Evolutionary conservation across 1,140 invertebrate genomes (phyloP), one percentile per base, ranked within the genome.

Genomic region (Caenorhabditis latens): DNA sequence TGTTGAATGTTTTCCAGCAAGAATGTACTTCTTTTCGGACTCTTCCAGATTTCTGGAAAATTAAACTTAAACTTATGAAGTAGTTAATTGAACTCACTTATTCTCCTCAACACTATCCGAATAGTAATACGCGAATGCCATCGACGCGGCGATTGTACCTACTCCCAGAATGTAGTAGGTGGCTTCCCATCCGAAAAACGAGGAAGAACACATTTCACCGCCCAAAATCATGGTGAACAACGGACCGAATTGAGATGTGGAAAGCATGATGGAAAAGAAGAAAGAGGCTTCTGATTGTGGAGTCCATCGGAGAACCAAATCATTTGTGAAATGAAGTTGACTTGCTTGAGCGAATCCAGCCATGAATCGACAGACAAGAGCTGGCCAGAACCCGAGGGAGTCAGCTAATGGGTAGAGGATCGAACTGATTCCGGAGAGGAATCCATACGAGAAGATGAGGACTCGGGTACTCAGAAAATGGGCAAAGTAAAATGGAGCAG

Each of bases 131-230:
- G 40, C 43, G 21, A 86, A 86, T 16, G 67, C 85, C 42, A 50
- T 40, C 32, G 85, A 67, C 8, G 65, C 46, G 85, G 46, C 11
- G n/a, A 71, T 9, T 57, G 85, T 79, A 43, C 61, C 42, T 55
- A 79, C 43, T 46, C 61, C 85, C 67, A 86, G 50, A 43, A 86
- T 61, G 57, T 86, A 86, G 85, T 86, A 86, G 43, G 85, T 86
- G 24, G 48, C 48, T 71, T 86, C 85, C 85, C 85, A 86, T 42
- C 85, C 75, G 21, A 84, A 84, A 46, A 86, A 53, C n/a, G 85
- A 86, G 43, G 85, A 86, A 55, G 85, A 86, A 79, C 85, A 86
- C 85, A 86, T 86, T 50, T 86, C 85, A 55, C 85, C 85, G 63
- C 85, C 85, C 48, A 86, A 50, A 55, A 71, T 53, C 85, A 86